A percentile compares a stretch with the other conserved stretches of the same genome.
These are phyloP conservation scores for Terebella lapidaria DNA, from an alignment of 2,888 invertebrate species.

Conservation along the genomic window DNA sequence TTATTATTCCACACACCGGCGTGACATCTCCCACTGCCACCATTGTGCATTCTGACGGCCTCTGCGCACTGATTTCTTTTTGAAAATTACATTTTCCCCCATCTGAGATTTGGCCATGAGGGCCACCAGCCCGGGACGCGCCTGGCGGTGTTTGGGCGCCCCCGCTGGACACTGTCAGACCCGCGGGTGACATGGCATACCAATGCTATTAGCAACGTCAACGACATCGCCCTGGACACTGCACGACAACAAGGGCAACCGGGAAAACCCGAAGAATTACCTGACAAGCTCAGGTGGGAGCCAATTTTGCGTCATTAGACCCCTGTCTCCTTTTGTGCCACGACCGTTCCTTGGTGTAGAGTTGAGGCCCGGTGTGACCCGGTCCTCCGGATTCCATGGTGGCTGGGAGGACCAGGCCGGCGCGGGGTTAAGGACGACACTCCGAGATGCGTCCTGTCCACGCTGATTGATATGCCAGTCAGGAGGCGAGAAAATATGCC, in stretches of 20 bases:
- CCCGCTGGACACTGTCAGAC: not conserved
- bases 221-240: too few relatives aligned
- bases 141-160: not conserved
- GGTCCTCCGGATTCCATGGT: too few relatives aligned
- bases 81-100: not conserved
- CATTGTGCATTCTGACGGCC: not conserved
- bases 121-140: too few relatives aligned
- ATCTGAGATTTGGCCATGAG: too few relatives aligned
- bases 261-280: not conserved
- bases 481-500: not conserved
- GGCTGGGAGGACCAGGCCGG: too few relatives aligned
- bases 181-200: too few relatives aligned
- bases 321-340: not conserved
- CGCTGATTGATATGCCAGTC: not conserved
- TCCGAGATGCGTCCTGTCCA: too few relatives aligned
- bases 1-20: not conserved
- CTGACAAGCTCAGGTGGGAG: not conserved
- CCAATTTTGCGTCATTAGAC: not conserved
- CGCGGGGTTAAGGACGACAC: too few relatives aligned
- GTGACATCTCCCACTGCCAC: not conserved
- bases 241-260: not conserved
- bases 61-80: not conserved
- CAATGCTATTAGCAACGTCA: too few relatives aligned
- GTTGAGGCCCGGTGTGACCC: not conserved
- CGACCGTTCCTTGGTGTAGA: not conserved